Base-by-base conservation (phyloP, 2,797 vertebrate species). In the Threskiornis aethiopicus region DNA sequence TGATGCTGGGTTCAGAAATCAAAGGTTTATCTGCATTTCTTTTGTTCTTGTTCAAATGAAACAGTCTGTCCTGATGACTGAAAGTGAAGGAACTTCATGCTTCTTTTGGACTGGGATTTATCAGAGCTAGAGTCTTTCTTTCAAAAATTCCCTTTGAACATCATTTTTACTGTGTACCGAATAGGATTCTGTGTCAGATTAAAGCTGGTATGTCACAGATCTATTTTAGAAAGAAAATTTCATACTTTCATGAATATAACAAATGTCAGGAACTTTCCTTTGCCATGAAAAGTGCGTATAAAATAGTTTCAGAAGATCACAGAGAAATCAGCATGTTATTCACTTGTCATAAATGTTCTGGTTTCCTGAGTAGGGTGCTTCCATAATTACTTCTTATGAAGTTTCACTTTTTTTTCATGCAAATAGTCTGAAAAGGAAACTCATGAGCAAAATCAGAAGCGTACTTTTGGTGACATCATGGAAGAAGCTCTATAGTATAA, bases 151-250 rank as follows among this genome's bases (percentile, higher is more conserved):
- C 25, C 79, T 94, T 93, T 92, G 73, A 94, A 87, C 29, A 49
- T 76, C 0, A n/a, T 84, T 93, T 93, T 91, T 83, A 41, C 78
- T 81, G 44, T 71, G 47, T 73, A 67, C 59, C 9, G 11, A 61
- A 26, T 55, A 70, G 52, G 9, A n/a, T 84, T 89, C 54, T 72
- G 5, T 90, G 47, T 87, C 90, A 95, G 55, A 83, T 91, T 92
- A 90, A 80, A 87, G 66, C 21, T 93, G 29, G 18, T 77, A 65
- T 91, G 55, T 91, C 89, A 64, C 67, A 75, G 57, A 87, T 83
- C 71, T 93, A 37, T 76, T 93, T 94, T 92, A 79, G 89, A 94
- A 90, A 57, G 47, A 93, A 90, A 93, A 73, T 44, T 25, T 92
- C 75, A 52, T 90, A 26, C 55, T 90, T 79, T 22, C n/a, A 47